Conservation (phyloP, 2,113 vertebrate genomes). For the Craseonycteris thonglongyai region DNA sequence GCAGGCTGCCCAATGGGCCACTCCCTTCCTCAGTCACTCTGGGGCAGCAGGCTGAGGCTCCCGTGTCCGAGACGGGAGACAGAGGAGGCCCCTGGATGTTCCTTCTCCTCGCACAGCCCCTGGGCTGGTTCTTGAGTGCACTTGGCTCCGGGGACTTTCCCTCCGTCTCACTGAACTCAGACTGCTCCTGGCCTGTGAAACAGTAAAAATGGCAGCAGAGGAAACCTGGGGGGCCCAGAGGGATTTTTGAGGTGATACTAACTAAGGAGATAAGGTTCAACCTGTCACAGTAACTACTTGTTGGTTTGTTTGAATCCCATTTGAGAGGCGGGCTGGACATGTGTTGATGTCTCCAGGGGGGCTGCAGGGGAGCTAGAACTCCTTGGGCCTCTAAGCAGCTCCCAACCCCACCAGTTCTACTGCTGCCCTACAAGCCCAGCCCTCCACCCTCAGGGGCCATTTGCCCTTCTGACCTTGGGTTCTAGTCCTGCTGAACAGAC, state of each 20-base stretch:
- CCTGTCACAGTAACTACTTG: not conserved
- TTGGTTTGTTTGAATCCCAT: not conserved
- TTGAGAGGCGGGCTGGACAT: not conserved
- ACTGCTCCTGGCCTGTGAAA: not conserved
- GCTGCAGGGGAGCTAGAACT: not conserved
- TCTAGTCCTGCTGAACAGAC: not conserved
- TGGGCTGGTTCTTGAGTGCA: too few relatives aligned
- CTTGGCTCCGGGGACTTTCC: not conserved
- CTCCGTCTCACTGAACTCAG: not conserved
- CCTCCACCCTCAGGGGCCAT: not conserved
- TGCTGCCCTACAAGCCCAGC: not conserved
- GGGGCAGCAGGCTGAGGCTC: not conserved
- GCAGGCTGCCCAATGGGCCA: not conserved
- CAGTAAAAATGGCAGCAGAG: not conserved
- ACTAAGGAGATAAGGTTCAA: not conserved
- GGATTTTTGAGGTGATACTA: not conserved
- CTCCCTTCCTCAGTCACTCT: not conserved
- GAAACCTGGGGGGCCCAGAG: not conserved
- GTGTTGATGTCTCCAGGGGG: not conserved
- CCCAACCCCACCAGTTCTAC: not conserved
- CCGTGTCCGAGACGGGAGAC: not conserved
- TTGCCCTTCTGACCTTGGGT: not conserved
- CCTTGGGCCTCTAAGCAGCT: not conserved
- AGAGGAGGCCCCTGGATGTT: not conserved
- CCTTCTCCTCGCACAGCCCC: not conserved